These are phyloP conservation scores for Xyrauchen texanus DNA, from an alignment of 2,113 vertebrate genomes.

Conservation along the genomic window DNA sequence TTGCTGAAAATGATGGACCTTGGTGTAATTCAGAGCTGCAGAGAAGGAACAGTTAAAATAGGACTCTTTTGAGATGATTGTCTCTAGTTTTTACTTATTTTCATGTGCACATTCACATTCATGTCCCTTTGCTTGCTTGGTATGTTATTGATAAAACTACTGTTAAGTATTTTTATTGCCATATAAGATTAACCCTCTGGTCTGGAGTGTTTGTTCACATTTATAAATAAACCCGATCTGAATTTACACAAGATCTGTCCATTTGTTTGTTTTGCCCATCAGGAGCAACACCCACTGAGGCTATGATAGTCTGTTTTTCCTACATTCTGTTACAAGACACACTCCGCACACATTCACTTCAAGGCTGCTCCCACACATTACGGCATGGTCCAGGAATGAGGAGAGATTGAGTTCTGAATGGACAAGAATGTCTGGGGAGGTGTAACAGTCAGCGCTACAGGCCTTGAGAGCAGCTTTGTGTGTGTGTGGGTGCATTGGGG, in stretches of 20 bases:
- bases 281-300: conserved; percentile 51
- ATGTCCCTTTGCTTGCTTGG: neutral
- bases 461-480: neutral
- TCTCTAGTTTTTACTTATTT: neutral
- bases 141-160: neutral
- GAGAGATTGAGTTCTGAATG: conserved; percentile 2
- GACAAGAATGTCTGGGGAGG: conserved; percentile 3
- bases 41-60: conserved; percentile 83
- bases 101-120: too few relatives aligned
- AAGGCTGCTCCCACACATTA: conserved; percentile 4
- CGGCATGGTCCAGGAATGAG: conserved; percentile 26
- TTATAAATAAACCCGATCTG: conserved; percentile 64
- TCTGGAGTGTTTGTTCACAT: too few relatives aligned
- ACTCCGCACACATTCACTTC: neutral
- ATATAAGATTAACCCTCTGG: too few relatives aligned
- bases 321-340: conserved; percentile 53
- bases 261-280: conserved; percentile 57
- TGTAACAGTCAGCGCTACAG: neutral
- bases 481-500: neutral
- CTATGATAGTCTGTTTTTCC: conserved; percentile 51
- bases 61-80: conserved; percentile 84
- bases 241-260: conserved; percentile 37
- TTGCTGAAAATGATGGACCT: conserved; percentile 85
- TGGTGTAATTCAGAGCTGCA: conserved; percentile 78
- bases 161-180: neutral